phyloP scores from a whole-genome alignment of 2,797 vertebrate species.

The Hydrolagus colliei region DNA sequence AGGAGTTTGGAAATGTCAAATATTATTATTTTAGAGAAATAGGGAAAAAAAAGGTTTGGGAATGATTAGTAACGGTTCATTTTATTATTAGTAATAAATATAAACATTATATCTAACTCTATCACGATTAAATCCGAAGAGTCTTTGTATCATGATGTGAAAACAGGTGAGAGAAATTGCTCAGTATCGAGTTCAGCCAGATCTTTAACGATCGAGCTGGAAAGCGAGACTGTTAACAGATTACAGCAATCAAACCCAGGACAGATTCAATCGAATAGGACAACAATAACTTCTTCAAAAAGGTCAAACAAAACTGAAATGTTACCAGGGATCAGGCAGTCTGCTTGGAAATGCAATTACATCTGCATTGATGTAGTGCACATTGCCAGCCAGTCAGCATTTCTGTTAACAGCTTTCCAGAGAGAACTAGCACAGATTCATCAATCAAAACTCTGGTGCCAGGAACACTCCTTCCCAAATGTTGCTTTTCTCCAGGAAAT shows the following conservation, averaged over 20 bases:
- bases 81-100: not conserved
- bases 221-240: conserved; percentile 55
- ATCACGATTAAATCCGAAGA: not conserved
- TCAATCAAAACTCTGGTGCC: conserved; percentile 49
- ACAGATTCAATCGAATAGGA: conserved; percentile 68
- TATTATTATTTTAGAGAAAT: not conserved
- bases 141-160: not conserved
- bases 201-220: conserved; percentile 20
- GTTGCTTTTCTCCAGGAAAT: conserved; percentile 43
- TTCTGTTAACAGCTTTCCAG: conserved; percentile 55
- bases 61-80: no score
- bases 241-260: conserved; percentile 69
- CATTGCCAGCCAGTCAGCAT: conserved; percentile 65
- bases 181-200: conserved; percentile 1
- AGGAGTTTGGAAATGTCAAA: not conserved
- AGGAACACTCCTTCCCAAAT: conserved; percentile 42
- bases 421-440: conserved; percentile 40
- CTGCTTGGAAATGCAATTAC: conserved; percentile 70
- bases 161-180: not conserved
- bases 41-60: not conserved
- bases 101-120: conserved; percentile 15
- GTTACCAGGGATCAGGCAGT: conserved; percentile 77
- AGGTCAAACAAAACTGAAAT: conserved; percentile 75
- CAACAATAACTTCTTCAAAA: conserved; percentile 69
- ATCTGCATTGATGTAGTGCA: conserved; percentile 65